Evolutionary conservation across 2,888 invertebrate genomes (phyloP).

Genomic region (Pyralis farinalis): DNA sequence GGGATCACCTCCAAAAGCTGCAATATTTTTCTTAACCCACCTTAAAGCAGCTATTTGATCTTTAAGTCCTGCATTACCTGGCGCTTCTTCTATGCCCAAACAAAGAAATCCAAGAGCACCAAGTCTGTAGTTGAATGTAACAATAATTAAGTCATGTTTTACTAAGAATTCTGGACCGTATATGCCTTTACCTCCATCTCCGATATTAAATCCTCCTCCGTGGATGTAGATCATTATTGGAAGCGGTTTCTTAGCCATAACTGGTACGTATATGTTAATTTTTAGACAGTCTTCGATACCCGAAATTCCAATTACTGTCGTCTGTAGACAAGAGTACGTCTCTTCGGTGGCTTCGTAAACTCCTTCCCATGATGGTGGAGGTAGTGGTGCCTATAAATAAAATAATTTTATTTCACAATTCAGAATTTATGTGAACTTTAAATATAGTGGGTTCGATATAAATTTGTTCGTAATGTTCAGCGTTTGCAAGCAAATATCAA

Average conservation of each 20-base stretch:
- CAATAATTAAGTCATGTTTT: constrained; percentile 57
- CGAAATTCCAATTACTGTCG: constrained; percentile 31
- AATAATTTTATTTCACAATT: neutral
- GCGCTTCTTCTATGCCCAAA: constrained; percentile 62
- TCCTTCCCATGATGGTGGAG: constrained; percentile 62
- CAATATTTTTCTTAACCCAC: constrained; percentile 68
- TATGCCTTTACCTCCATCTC: constrained; percentile 58
- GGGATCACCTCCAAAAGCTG: constrained; percentile 65
- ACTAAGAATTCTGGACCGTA: constrained; percentile 62
- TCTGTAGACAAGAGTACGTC: constrained; percentile 55
- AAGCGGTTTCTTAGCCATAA: constrained; percentile 31
- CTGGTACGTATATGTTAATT: constrained; percentile 61
- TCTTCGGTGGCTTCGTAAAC: constrained; percentile 56
- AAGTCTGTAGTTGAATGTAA: constrained; percentile 68
- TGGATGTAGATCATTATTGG: constrained; percentile 70
- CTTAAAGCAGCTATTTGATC: constrained; percentile 67
- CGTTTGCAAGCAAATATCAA: too few relatives aligned
- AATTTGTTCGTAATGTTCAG: too few relatives aligned
- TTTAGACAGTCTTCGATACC: constrained; percentile 65
- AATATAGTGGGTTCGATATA: too few relatives aligned
- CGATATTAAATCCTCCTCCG: constrained; percentile 63
- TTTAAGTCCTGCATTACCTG: constrained; percentile 67
- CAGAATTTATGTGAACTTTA: too few relatives aligned
- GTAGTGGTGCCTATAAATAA: constrained; percentile 53
- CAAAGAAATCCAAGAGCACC: constrained; percentile 64